Evolutionary conservation across 2,113 vertebrate genomes (phyloP).

Genomic region (Dipodomys spectabilis): DNA sequence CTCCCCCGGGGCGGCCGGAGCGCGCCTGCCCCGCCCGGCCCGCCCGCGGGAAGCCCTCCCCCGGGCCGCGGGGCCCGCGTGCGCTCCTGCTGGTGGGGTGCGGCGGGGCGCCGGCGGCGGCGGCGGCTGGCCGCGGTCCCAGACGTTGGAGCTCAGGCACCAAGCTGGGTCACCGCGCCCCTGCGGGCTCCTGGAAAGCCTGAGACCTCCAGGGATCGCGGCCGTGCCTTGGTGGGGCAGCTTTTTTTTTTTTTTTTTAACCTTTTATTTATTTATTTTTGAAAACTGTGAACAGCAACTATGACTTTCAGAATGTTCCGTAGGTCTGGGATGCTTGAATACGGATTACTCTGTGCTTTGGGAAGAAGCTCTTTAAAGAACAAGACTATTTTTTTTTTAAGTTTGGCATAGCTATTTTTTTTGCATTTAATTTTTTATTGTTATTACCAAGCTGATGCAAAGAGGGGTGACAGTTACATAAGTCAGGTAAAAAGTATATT

Average conservation of each 20-base stretch:
- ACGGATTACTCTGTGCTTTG: background rate
- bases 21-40: conserved; percentile 1
- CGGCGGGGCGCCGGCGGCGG: background rate
- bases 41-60: background rate
- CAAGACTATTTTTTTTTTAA: background rate
- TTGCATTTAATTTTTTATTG: too few relatives aligned
- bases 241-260: too few relatives aligned
- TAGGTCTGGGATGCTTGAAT: background rate
- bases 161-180: accelerated
- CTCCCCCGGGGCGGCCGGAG: conserved; percentile 63
- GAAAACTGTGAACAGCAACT: background rate
- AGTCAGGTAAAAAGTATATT: too few relatives aligned
- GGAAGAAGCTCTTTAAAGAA: background rate
- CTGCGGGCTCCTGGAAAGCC: too few relatives aligned
- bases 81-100: background rate
- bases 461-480: too few relatives aligned
- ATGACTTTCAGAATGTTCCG: background rate
- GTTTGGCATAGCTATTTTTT: too few relatives aligned
- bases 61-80: background rate
- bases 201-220: background rate
- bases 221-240: background rate
- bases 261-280: too few relatives aligned
- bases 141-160: background rate
- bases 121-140: too few relatives aligned
- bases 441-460: too few relatives aligned